A percentile compares a stretch with the other conserved stretches of the same genome.
phyloP scores from a whole-genome alignment of 2,888 invertebrate species.

The Philhelius pedissequus region DNA sequence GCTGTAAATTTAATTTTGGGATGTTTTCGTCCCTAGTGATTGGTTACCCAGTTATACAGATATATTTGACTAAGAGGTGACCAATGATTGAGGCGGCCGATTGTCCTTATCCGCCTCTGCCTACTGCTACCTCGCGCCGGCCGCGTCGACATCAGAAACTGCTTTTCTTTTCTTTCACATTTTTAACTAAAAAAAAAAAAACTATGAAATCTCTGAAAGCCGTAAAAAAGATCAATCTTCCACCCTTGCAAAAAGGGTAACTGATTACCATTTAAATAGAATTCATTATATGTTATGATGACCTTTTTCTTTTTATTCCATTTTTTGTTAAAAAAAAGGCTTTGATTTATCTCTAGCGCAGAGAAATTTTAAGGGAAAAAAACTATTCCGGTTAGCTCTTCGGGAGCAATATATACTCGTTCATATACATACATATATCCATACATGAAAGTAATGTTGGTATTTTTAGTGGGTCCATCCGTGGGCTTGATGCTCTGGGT shows the following conservation, averaged over 20 bases:
- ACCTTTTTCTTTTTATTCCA: neutral
- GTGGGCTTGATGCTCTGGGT: neutral
- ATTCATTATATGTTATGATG: constrained; percentile 66
- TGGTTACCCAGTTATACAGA: too few relatives aligned
- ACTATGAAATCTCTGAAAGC: constrained; percentile 59
- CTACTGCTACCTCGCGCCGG: neutral
- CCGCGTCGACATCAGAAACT: constrained; percentile 1
- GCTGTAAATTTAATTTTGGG: too few relatives aligned
- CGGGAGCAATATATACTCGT: constrained; percentile 28
- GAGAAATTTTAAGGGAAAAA: constrained; percentile 59
- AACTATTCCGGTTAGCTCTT: constrained; percentile 56
- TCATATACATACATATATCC: too few relatives aligned
- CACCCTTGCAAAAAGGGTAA: constrained; percentile 63
- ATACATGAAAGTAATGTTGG: constrained; percentile 36
- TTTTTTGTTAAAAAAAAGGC: constrained; percentile 21
- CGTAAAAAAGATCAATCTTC: constrained; percentile 67
- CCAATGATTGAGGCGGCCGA: neutral
- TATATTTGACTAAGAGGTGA: too few relatives aligned
- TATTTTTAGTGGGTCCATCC: neutral
- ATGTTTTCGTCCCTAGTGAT: too few relatives aligned
- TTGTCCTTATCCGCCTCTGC: neutral
- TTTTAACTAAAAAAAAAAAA: constrained; percentile 18
- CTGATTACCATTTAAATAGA: constrained; percentile 69
- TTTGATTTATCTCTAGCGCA: constrained; percentile 64
- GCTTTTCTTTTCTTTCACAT: neutral